These are phyloP conservation scores for Myoxocephalus aenaeus DNA, from an alignment of 2,797 vertebrate species.

Conservation along the genomic window DNA sequence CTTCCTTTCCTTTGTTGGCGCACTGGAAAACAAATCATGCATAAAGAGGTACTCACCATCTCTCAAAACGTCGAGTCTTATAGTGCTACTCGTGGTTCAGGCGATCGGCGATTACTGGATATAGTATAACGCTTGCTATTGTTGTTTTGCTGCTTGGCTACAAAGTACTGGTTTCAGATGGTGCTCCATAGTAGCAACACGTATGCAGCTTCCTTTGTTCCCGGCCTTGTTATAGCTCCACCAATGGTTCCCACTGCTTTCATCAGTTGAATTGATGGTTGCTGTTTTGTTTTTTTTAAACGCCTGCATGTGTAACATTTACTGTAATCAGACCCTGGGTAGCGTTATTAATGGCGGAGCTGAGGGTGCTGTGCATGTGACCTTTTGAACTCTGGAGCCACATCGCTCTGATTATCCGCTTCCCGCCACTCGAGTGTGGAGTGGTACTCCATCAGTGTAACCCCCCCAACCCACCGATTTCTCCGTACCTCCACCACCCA, in stretches of 20 bases:
- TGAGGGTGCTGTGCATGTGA: conserved; percentile 50
- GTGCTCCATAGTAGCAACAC: conserved; percentile 13
- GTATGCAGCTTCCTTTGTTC: conserved; percentile 40
- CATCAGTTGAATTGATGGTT: conserved; percentile 21
- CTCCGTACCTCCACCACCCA: conserved; percentile 48
- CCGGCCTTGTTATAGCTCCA: conserved; percentile 25
- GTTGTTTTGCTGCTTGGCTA: conserved; percentile 49
- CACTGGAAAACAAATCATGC: not conserved
- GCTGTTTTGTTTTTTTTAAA: not conserved
- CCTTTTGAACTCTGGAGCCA: conserved; percentile 58
- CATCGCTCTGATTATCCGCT: conserved; percentile 71
- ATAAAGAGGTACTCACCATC: not conserved
- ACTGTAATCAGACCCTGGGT: conserved; percentile 47
- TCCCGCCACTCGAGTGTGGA: conserved; percentile 62
- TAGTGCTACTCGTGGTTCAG: not conserved
- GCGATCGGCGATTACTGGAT: conserved; percentile 6
- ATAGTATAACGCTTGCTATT: conserved; percentile 3
- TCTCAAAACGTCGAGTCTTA: not conserved
- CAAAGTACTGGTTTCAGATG: conserved; percentile 38
- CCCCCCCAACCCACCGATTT: conserved; percentile 45
- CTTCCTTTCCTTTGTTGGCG: no score
- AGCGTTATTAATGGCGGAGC: conserved; percentile 43
- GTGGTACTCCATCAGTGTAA: conserved; percentile 67
- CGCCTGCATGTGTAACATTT: conserved; percentile 25
- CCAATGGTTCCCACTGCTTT: conserved; percentile 41